These are phyloP conservation scores for Penaeus indicus DNA, from an alignment of 1,140 invertebrate genomes.

Conservation along the genomic window DNA sequence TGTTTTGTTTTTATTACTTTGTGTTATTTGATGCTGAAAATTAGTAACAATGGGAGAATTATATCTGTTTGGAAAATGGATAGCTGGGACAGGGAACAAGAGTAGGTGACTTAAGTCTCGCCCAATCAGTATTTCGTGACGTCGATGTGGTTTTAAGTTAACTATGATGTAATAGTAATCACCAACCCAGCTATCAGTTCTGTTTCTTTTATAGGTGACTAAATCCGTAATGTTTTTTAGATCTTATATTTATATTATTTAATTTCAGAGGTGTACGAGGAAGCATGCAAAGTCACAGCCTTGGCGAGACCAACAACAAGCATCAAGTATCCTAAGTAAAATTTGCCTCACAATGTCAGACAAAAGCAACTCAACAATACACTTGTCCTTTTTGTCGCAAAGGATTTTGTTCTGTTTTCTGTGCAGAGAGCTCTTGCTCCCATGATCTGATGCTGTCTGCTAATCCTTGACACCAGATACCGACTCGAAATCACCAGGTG, in stretches of 20 bases:
- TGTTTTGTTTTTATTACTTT: background rate
- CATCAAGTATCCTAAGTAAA: background rate
- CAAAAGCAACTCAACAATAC: background rate
- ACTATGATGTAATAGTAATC: background rate
- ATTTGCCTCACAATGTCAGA: background rate
- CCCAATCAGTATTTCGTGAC: no score
- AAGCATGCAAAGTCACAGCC: background rate
- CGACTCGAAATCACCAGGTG: background rate
- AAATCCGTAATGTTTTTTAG: background rate
- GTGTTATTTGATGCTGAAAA: background rate
- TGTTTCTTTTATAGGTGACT: background rate
- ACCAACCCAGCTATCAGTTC: background rate
- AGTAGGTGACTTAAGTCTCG: no score
- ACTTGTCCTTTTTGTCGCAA: background rate
- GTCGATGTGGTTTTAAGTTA: background rate
- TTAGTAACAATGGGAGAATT: background rate
- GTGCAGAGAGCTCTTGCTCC: slow-evolving; percentile 2
- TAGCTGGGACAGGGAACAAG: background rate
- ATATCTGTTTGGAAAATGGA: background rate
- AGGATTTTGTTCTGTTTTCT: background rate
- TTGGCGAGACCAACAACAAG: background rate
- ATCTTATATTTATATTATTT: background rate
- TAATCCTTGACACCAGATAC: background rate
- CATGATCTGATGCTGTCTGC: no score
- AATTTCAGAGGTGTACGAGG: background rate